Base-by-base conservation (phyloP, 2,113 vertebrate species). In the Hiodon alosoides region DNA sequence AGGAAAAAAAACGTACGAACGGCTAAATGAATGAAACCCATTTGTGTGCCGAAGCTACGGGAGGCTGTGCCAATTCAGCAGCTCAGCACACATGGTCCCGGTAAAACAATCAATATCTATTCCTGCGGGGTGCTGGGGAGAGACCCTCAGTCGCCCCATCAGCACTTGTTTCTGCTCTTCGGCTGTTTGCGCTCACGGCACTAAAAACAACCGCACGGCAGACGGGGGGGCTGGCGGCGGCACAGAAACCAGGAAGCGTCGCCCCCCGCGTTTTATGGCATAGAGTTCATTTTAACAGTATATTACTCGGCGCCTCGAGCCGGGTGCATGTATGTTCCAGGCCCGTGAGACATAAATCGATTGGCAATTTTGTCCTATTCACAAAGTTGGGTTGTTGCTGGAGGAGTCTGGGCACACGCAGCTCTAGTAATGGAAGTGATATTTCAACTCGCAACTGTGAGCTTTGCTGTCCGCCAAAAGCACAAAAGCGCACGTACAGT, bases 41-140 rank as follows among this genome's bases (percentile, higher is more conserved):
- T 13, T 13, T 69, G 65, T 67, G 17, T 69, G 10, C 11, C 13
- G 7, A 60, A 48, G 9, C 46, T 54, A 17, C 58, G 70, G 5
- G 48, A 9, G 47, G 48, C 31, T 60, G 70, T 70, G 71, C 67
- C 47, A 59, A 75, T 73, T 67, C 69, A 65, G 76, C 76, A 77
- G 78, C 31, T 31, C 77, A 76, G 80, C 79, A 78, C 52, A 4
- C 67, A 31, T 31, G 79, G 51, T 78, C 71, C 62, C 17, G 76
- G 81, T 65, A 73, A 82, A 72, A 79, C 76, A 79, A 87, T 86
- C 86, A 78, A 86, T 87, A 78, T 50, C 64, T 83, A 86, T 85
- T 79, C 81, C 80, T 79, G 72, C 7, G n/a, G 69, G 76, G 73
- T 31, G 31, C 61, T 70, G 51, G 62, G 4, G 10, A 55, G 76